Evolutionary conservation across 2,113 vertebrate genomes (phyloP).

Genomic region (Anolis carolinensis): DNA sequence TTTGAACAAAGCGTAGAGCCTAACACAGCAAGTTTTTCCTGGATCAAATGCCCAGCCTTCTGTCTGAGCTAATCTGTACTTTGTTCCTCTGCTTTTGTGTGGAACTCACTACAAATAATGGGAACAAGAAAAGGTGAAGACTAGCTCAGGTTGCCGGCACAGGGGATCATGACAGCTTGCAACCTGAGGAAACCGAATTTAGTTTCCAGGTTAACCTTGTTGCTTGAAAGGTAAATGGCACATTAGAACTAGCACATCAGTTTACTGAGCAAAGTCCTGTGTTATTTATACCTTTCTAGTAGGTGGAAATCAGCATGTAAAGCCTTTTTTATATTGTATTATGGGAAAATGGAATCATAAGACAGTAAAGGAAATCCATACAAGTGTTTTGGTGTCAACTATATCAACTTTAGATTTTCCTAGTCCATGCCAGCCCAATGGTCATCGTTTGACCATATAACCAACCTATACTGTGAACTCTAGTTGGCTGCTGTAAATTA

Average conservation of each 20-base stretch:
- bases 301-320: background rate
- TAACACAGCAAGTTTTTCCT: background rate
- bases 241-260: background rate
- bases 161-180: slow-evolving; percentile 59
- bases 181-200: slow-evolving; percentile 59
- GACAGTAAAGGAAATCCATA: background rate
- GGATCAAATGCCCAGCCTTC: background rate
- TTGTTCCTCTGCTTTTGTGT: slow-evolving; percentile 18
- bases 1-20: background rate
- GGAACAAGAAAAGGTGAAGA: slow-evolving; percentile 49
- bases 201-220: slow-evolving; percentile 60
- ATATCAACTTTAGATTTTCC: no score
- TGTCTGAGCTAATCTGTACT: slow-evolving; percentile 27
- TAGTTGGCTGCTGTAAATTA: no score
- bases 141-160: slow-evolving; percentile 61
- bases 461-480: no score
- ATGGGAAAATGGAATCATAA: background rate
- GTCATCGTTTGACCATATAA: no score
- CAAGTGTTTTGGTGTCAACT: no score
- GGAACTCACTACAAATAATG: background rate
- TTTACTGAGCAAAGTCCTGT: background rate
- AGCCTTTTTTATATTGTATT: background rate
- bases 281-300: background rate
- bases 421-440: no score
- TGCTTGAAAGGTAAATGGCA: background rate